A percentile compares a stretch with the other conserved stretches of the same genome.
phyloP scores from a whole-genome alignment of 2,888 invertebrate genomes.

The Pocota personata region DNA sequence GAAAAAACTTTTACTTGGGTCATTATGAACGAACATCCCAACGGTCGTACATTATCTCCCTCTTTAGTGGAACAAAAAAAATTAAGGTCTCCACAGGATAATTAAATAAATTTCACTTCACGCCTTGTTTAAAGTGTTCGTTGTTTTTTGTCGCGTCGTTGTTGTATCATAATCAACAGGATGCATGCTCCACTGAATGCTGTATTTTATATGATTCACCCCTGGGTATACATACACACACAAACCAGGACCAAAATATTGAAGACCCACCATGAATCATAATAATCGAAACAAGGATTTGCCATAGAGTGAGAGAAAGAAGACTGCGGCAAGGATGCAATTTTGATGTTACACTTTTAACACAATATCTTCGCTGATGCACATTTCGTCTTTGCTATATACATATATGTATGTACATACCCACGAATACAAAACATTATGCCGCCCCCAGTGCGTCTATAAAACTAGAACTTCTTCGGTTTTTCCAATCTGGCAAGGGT shows the following conservation, averaged over 20 bases:
- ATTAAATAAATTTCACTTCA: slow-evolving; percentile 64
- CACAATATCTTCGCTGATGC: slow-evolving; percentile 2
- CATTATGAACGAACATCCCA: slow-evolving; percentile 48
- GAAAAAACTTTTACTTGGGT: slow-evolving; percentile 68
- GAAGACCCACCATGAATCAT: slow-evolving; percentile 26
- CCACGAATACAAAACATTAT: not conserved
- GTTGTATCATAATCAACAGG: slow-evolving; percentile 58
- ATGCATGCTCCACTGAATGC: slow-evolving; percentile 49
- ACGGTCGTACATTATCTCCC: slow-evolving; percentile 33
- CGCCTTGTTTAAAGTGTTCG: slow-evolving; percentile 23
- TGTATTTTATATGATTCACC: slow-evolving; percentile 45
- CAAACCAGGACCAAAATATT: not conserved
- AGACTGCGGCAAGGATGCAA: slow-evolving; percentile 24
- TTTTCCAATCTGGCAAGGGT: slow-evolving; percentile 45
- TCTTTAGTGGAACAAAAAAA: not conserved
- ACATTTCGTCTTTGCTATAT: slow-evolving; percentile 15
- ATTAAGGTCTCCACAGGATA: slow-evolving; percentile 43
- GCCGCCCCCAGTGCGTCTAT: not conserved
- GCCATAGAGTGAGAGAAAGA: not conserved
- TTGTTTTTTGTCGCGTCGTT: not conserved
- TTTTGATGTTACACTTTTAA: slow-evolving; percentile 39
- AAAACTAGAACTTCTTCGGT: slow-evolving; percentile 27
- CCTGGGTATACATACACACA: not conserved
- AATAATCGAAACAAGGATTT: slow-evolving; percentile 24
- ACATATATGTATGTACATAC: not conserved